Evolutionary conservation across 2,888 invertebrate species (phyloP), one percentile per base, ranked within the genome.

Genomic region (Graphium colonna): DNA sequence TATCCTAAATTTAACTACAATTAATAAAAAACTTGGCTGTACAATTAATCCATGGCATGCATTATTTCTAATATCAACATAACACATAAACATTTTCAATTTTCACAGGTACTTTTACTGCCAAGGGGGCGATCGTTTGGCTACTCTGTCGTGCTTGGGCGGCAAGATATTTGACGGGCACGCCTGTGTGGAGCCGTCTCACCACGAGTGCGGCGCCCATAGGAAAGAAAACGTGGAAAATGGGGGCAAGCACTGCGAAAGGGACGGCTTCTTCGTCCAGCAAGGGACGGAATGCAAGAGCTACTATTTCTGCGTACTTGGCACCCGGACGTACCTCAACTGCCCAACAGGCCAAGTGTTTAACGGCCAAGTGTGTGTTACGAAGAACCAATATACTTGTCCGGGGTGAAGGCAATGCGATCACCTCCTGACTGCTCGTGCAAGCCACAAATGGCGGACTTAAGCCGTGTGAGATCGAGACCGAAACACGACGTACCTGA

Each of bases 141-240:
- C 90, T 1, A 90, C 91, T 0, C 67, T 92, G 1, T 90, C 91
- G 0, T 92, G 92, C 56, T 82, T 89, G 10, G 91, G 89, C 9
- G 91, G 86, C 18, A 91, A 91, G 65, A 83, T 91, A 47, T 92
- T 92, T 72, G 91, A 92, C 76, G 92, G 92, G 0, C 85, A 87
- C 46, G 83, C 90, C 16, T 92, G 92, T 68, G 91, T 91, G 10
- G 79, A 81, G 18, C 70, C 81, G 0, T 59, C 74, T 2, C 77
- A 71, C 49, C 80, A 84, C 68, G 73, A 75, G 44, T 92, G 92
- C 70, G 88, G 86, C 2, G 71, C 70, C 0, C 67, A 71, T 13
- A 72, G 71, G 5, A 62, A 44, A 8, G 75, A 79, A 39, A 57
- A 63, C 47, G 48, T 71, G 1, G 77, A 75, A 33, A 69, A 66